These are phyloP conservation scores for Microctonus brassicae DNA, from an alignment of 2,888 invertebrate genomes.

Conservation along the genomic window DNA sequence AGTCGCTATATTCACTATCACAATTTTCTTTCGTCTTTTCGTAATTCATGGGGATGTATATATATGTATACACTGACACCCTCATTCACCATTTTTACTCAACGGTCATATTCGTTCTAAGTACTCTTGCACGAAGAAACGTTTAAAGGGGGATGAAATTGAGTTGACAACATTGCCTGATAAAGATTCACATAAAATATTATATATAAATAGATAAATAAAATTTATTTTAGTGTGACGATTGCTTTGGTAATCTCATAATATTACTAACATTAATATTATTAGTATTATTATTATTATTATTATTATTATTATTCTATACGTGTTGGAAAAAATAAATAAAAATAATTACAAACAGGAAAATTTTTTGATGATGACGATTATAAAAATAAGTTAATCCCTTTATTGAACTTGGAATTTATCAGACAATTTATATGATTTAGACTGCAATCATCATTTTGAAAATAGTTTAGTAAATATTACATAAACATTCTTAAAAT, in stretches of 20 bases:
- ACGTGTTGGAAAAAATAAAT: too few species aligned
- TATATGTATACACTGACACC: neutral
- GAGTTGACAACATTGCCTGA: constrained; percentile 33
- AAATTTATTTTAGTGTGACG: neutral
- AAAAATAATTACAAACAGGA: too few species aligned
- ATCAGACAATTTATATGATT: too few species aligned
- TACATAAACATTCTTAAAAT: constrained; percentile 40
- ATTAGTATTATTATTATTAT: neutral
- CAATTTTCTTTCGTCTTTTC: neutral
- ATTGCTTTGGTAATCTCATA: neutral
- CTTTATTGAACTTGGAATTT: too few species aligned
- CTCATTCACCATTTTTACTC: neutral
- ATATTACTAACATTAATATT: neutral
- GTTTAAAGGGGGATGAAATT: constrained; percentile 47
- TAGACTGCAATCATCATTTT: constrained; percentile 62
- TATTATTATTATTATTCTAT: too few species aligned
- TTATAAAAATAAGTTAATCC: too few species aligned
- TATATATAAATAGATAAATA: neutral
- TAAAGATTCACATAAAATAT: neutral
- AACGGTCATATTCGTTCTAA: constrained; percentile 20
- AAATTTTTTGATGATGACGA: too few species aligned
- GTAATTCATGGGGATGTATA: constrained; percentile 6
- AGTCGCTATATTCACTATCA: too few species aligned
- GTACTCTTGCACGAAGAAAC: constrained; percentile 36
- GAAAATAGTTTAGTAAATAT: constrained; percentile 66